Percentiles rank a stretch among this genome's conserved stretches.
Evolutionary conservation across 2,797 vertebrate species (phyloP).

Genomic region (Fratercula arctica): DNA sequence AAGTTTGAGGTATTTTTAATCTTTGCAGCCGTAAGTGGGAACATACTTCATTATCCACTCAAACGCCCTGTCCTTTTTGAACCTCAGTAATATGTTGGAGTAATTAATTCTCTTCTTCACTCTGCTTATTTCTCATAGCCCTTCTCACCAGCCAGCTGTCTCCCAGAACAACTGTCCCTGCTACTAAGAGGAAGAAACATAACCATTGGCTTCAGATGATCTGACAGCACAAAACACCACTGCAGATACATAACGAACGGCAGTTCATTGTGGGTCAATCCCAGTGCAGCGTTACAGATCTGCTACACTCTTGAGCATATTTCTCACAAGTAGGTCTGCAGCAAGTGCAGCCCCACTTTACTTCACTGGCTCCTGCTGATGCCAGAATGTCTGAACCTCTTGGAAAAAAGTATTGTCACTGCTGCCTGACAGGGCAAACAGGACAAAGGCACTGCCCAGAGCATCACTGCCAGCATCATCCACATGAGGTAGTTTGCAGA

Average conservation of each 20-base stretch:
- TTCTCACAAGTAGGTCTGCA: background rate
- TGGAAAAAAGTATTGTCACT: background rate
- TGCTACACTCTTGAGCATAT: background rate
- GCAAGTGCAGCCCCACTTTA: background rate
- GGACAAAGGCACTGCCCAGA: background rate
- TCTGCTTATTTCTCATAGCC: background rate
- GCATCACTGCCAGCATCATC: background rate
- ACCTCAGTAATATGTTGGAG: background rate
- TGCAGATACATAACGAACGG: background rate
- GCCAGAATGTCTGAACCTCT: background rate
- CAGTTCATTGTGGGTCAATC: background rate
- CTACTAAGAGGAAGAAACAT: background rate
- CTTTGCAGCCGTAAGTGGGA: background rate
- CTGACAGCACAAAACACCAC: background rate
- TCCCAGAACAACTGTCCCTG: background rate
- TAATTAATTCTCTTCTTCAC: background rate
- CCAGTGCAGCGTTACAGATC: background rate
- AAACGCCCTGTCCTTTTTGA: background rate
- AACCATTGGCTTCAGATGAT: background rate
- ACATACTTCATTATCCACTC: background rate
- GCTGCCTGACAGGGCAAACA: background rate
- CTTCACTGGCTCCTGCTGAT: background rate
- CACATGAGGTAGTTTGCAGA: background rate
- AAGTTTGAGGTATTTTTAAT: slow-evolving; percentile 20
- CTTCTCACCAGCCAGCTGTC: background rate